Base-by-base conservation (phyloP, 2,113 vertebrate species). In the Cricetomys ansorgei region DNA sequence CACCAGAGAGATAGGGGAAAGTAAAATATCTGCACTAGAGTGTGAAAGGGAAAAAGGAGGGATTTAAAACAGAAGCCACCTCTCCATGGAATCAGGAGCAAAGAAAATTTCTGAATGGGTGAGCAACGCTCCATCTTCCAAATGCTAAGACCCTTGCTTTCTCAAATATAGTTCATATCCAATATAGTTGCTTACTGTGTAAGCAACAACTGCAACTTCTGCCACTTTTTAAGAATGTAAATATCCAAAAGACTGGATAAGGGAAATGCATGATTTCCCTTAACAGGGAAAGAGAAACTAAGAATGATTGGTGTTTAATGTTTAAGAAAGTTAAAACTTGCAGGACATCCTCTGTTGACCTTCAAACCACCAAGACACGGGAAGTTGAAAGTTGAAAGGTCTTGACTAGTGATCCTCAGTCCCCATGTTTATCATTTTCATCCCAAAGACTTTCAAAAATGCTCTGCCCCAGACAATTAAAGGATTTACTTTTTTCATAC, bases 41-140 rank as follows among this genome's bases (percentile, higher is more conserved):
- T 73, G 45, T 73, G 23, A 87, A 23, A 50, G 79, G 70, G 23
- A 57, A 27, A n/a, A 69, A 55, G 81, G n/a, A 59, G 9, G 2
- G n/a, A 23, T 64, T 88, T 94, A 85, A 94, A 77, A 27, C 11
- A 89, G 79, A 93, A 93, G 67, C 48, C 59, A 55, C n/a, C 29
- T 94, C 48, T 90, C 50, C n/a, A 81, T 16, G 34, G 3, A 23
- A 16, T 80, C 50, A 75, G 43, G n/a, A 89, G 72, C n/a, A 94
- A 34, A 87, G 57, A 69, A 94, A 96, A 91, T 96, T 87, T 92
- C 64, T 89, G 62, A 94, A 64, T 77, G 72, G 85, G 79, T n/a
- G 11, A 37, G 19, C n/a, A 45, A 23, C 17, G 65, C 23, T 75
- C 72, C 53, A 83, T 65, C 75, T 86, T 92, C 79, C 7, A 3